Evolutionary conservation across 2,113 vertebrate genomes (phyloP), one percentile per base, ranked within the genome.

Genomic region (Microtus ochrogaster): DNA sequence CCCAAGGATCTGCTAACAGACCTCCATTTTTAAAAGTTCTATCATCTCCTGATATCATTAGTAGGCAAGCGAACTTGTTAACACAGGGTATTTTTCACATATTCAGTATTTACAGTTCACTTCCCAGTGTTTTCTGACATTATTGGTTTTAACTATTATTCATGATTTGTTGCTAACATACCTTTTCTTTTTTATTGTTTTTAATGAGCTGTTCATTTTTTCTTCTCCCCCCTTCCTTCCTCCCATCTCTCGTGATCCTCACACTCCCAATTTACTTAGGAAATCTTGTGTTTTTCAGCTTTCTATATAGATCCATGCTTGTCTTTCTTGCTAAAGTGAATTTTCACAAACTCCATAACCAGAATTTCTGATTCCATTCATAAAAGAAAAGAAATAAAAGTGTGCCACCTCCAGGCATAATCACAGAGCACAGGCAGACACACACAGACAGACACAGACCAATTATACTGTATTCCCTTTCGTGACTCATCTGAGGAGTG

Each of bases 1-100:
- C 14, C 12, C 2, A 26, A 36, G 17, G 22, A 17, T 7, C 14
- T 55, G 52, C 24, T 24, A 19, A 36, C 0, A 22, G 16, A n/a
- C 5, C 5, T 44, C 22, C 63, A 16, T 41, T 77, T 74, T 33
- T n/a, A 68, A 17, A 77, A 28, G 36, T 65, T 36, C 16, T 66
- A 11, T 5, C 0, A 17, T 10, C 28, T 17, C 7, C 58, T 47
- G 21, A 1, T 22, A 22, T 2, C 28, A 49, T 19, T 13, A 30
- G 16, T 36, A 14, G 11, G 16, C 4, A n/a, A 52, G 2, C 2
- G 14, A 65, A 30, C 2, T 7, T 36, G 22, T 30, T 70, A 22
- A 16, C 10, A 19, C 24, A 26, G 3, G 0, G 0, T n/a, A 7
- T 55, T 47, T 66, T 77, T 78, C 12, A 58, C 2, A 44, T 5